Evolutionary conservation across 2,888 invertebrate species (phyloP), one percentile per base, ranked within the genome.

Genomic region (Nomada goodeniana): DNA sequence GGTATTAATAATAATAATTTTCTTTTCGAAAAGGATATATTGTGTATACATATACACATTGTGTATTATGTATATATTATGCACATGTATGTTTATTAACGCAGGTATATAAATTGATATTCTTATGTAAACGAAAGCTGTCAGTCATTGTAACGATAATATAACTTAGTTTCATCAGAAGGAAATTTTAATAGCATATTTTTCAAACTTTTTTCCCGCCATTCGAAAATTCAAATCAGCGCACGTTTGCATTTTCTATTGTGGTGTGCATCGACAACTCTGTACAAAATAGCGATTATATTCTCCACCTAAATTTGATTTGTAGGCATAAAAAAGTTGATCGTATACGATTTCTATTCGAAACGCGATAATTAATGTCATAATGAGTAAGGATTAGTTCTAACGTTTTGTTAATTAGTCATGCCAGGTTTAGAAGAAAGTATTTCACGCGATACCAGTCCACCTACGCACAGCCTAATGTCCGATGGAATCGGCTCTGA

Each of bases 401-500:
- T 83, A 67, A 63, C 78, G 79, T 71, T 77, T 78, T 72, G 79
- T 85, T 78, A 72, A 73, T 87, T 83, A 90, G 90, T 88, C 77
- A 93, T 93, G 93, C 93, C 93, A 90, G 93, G 93, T 90, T 91
- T 93, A 92, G 93, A 93, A 82, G 91, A 90, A 89, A 91, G 89
- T 87, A 89, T 92, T 90, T 91, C 89, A 86, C 90, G 90, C 89
- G 90, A 92, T 85, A 92, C 90, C 87, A 91, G 91, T 91, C 85
- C 90, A 90, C 90, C 90, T 81, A 92, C 90, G 89, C 90, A 89
- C 91, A 91, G 91, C 92, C 94, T 95, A 94, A 95, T 96, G 95
- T 95, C 95, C 94, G 95, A 95, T 95, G 95, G 95, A 90, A 93
- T 94, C 89, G 94, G 92, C 83, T 91, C 95, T 76, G 96, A 96